These are phyloP conservation scores for Tetanocera ferruginea DNA, from an alignment of 2,888 invertebrate genomes.

Conservation along the genomic window DNA sequence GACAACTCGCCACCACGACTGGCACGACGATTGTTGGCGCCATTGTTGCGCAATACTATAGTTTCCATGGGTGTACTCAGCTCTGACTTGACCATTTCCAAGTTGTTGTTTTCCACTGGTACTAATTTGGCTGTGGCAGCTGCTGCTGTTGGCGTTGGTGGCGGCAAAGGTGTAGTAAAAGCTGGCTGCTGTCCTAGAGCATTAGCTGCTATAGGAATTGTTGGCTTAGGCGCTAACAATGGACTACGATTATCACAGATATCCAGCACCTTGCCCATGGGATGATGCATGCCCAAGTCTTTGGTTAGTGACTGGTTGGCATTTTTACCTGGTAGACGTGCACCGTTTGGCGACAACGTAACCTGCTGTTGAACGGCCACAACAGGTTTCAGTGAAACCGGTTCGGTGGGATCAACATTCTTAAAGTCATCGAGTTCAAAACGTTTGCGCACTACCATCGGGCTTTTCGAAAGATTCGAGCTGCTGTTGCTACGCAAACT, in stretches of 20 bases:
- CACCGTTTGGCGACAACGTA: constrained; percentile 29
- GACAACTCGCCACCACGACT: constrained; percentile 57
- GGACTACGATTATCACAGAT: constrained; percentile 60
- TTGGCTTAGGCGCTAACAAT: background rate
- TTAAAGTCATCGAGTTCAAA: constrained; percentile 66
- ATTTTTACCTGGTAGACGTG: constrained; percentile 42
- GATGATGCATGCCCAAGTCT: constrained; percentile 59
- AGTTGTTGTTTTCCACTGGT: background rate
- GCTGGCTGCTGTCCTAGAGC: background rate
- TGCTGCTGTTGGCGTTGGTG: background rate
- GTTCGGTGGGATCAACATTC: constrained; percentile 63
- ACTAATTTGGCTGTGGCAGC: background rate
- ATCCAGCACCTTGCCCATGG: constrained; percentile 66
- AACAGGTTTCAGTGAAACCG: constrained; percentile 60
- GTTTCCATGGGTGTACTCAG: constrained; percentile 51
- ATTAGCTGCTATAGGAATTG: background rate
- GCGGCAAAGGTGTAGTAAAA: background rate
- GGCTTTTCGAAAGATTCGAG: constrained; percentile 60
- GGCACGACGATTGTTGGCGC: constrained; percentile 53
- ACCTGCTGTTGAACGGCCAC: constrained; percentile 51
- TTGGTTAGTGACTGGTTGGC: constrained; percentile 49
- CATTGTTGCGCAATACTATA: constrained; percentile 61
- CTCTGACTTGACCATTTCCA: constrained; percentile 31
- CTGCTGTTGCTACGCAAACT: constrained; percentile 61
- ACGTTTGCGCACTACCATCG: constrained; percentile 65